Evolutionary conservation across 2,797 vertebrate genomes (phyloP), one percentile per base, ranked within the genome.

Genomic region (Ctenosaura bakeri): DNA sequence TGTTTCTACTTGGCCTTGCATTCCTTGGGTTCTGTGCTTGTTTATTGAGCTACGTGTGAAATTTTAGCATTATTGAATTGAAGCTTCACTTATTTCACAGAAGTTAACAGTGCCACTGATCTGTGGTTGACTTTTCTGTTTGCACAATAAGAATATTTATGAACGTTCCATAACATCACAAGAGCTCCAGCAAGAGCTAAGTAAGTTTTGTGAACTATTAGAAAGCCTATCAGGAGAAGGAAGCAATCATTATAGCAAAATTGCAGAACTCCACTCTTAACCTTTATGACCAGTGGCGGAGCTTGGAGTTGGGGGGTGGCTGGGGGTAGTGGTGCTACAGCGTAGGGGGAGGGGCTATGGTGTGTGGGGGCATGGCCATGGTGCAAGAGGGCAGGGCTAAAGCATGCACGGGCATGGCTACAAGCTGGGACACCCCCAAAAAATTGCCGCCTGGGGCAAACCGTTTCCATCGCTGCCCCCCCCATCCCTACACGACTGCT

Each of bases 101-200:
- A 87, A 32, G 8, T 1, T 42, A 42, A 56, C 18, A 62, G 54
- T 81, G 16, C 66, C 79, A 88, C 18, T 71, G 13, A 10, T 82
- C 26, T 81, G 20, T 54, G 14, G 56, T 50, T 86, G 16, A 42
- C 7, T 73, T 6, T 42, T 86, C 64, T 81, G n/a, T 35, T 26
- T 32, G 64, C 22, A 50, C 12, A 80, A 54, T 29, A 88, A 73
- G 38, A 62, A 74, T 74, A 42, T 88, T 74, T 38, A 29, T 62
- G 66, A 46, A 82, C 56, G 59, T 59, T 59, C 50, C 16, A 35
- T 88, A 81, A 56, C 35, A 82, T 52, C 66, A 88, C n/a, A 82
- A 54, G 38, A 73, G 35, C 20, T 46, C 29, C 54, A 29, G 35
- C 6, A 32, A 73, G 35, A 22, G 52, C 46, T 69, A 80, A 14